phyloP scores from a whole-genome alignment of 2,797 vertebrate species.

The Selene dorsalis region DNA sequence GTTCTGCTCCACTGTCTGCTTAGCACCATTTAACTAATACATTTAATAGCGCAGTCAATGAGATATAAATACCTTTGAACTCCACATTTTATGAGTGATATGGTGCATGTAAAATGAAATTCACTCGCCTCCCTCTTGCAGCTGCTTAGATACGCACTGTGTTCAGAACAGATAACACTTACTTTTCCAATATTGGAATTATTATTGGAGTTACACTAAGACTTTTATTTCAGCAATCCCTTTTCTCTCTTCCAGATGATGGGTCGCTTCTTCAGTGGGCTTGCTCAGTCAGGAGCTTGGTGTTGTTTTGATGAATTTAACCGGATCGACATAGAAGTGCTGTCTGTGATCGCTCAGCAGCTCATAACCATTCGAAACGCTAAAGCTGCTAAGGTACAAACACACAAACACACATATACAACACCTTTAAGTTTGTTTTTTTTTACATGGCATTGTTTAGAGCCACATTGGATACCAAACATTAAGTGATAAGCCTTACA shows the following conservation, averaged over 20 bases:
- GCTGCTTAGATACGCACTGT: not conserved
- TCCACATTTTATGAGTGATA: not conserved
- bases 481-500: not conserved
- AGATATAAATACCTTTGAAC: conserved; percentile 6
- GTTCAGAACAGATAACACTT: not conserved
- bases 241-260: conserved; percentile 86
- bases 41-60: not conserved
- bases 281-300: conserved; percentile 92
- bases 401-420: not conserved
- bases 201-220: no score
- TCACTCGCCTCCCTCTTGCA: not conserved
- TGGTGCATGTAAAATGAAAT: not conserved
- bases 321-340: conserved; percentile 90
- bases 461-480: not conserved
- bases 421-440: not conserved
- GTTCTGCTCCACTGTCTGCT: conserved; percentile 1
- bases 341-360: conserved; percentile 91
- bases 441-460: not conserved
- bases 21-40: not conserved
- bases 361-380: conserved; percentile 91
- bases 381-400: conserved; percentile 88
- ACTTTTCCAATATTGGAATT: not conserved
- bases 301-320: conserved; percentile 94
- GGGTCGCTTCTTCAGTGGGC: conserved; percentile 91
- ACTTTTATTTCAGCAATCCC: no score